These are phyloP conservation scores for Microctonus brassicae DNA, from an alignment of 2,888 invertebrate species.

Conservation along the genomic window DNA sequence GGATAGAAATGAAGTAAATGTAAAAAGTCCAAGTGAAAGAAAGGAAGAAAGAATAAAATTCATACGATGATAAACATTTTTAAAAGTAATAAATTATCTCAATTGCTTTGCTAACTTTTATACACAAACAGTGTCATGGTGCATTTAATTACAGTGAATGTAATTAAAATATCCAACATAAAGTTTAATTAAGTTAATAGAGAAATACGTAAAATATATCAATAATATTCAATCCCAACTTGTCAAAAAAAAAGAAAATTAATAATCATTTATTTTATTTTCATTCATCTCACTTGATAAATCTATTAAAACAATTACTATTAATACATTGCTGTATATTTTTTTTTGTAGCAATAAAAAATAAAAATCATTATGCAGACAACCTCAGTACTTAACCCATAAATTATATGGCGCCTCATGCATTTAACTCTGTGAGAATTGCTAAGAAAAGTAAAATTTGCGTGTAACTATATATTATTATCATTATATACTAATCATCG, in stretches of 20 bases:
- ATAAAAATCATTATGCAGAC: neutral
- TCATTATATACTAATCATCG: neutral
- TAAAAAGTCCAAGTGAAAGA: neutral
- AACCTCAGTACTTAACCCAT: constrained; percentile 1
- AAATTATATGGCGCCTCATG: constrained; percentile 30
- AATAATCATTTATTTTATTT: neutral
- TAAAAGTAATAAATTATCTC: constrained; percentile 9
- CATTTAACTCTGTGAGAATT: constrained; percentile 26
- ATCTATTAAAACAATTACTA: neutral
- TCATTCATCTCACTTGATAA: neutral
- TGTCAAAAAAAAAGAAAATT: too few species aligned
- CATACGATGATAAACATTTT: neutral
- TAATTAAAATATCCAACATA: too few species aligned
- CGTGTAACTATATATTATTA: constrained; percentile 25
- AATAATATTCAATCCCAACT: neutral
- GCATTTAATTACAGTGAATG: neutral
- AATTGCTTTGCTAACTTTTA: neutral
- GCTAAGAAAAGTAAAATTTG: constrained; percentile 27
- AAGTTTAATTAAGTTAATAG: neutral
- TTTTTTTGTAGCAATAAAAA: too few species aligned
- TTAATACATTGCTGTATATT: too few species aligned
- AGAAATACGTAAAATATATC: neutral
- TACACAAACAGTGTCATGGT: neutral
- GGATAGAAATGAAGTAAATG: neutral
- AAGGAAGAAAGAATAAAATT: neutral